phyloP scores from a whole-genome alignment of 2,888 invertebrate genomes.

The Saturnia japonica region DNA sequence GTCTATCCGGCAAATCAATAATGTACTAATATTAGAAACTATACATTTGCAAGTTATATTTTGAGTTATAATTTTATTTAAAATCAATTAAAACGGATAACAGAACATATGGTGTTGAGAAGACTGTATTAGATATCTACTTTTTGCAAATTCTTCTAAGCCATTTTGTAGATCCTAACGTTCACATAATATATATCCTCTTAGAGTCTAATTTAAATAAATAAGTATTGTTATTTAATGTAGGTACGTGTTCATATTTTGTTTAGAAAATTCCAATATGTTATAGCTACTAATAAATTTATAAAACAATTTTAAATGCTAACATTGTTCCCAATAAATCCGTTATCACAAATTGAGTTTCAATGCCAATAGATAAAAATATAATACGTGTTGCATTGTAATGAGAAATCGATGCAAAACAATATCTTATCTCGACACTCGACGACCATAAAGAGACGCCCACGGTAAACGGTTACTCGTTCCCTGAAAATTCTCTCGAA shows the following conservation, averaged over 20 bases:
- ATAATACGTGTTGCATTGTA: slow-evolving; percentile 18
- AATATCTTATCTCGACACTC: slow-evolving; percentile 21
- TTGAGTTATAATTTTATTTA: background rate
- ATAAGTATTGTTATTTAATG: background rate
- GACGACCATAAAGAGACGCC: slow-evolving; percentile 19
- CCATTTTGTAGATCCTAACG: background rate
- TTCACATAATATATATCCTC: background rate
- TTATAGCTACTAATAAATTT: background rate
- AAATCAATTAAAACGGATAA: too few species aligned
- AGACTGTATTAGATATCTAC: background rate
- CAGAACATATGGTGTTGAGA: background rate
- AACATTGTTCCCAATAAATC: background rate
- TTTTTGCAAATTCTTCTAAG: too few species aligned
- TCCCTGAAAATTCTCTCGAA: slow-evolving; percentile 17
- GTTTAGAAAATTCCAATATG: background rate
- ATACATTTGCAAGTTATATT: background rate
- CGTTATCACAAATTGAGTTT: slow-evolving; percentile 18
- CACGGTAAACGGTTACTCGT: slow-evolving; percentile 4
- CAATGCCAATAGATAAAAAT: slow-evolving; percentile 14
- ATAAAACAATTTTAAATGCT: background rate
- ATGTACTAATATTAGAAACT: background rate
- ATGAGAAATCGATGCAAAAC: slow-evolving; percentile 24
- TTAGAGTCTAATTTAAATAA: background rate
- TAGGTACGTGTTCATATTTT: background rate
- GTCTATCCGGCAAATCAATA: too few species aligned